phyloP scores from a whole-genome alignment of 1,140 invertebrate species.

The Limonius californicus region DNA sequence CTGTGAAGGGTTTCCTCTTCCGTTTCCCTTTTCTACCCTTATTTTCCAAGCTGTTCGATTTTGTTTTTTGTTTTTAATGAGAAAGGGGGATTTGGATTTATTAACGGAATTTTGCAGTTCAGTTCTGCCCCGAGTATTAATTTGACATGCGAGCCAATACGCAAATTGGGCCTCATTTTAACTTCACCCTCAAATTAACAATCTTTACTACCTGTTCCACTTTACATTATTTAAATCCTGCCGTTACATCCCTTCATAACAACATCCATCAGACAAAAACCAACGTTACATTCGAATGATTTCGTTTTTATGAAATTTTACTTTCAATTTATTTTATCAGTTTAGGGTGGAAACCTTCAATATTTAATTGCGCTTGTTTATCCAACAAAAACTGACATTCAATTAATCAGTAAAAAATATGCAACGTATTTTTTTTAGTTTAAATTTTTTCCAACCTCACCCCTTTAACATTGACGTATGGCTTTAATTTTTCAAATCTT shows the following conservation, averaged over 20 bases:
- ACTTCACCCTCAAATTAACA: slow-evolving; percentile 1
- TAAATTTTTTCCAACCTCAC: too few relatives aligned
- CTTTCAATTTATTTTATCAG: too few relatives aligned
- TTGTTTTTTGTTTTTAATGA: slow-evolving; percentile 18
- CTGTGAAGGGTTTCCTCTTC: slow-evolving; percentile 28
- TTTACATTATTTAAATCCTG: slow-evolving; percentile 2
- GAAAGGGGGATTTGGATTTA: slow-evolving; percentile 12
- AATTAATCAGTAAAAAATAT: too few relatives aligned
- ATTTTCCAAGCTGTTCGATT: slow-evolving; percentile 24
- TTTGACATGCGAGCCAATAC: slow-evolving; percentile 14
- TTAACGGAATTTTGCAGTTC: slow-evolving; percentile 15
- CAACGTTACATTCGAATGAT: neutral
- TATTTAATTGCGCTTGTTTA: too few relatives aligned
- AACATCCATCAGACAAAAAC: neutral
- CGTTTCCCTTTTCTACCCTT: slow-evolving; percentile 26
- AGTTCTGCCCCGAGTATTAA: slow-evolving; percentile 4
- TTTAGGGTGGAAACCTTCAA: too few relatives aligned
- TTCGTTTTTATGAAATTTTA: too few relatives aligned
- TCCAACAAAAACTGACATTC: too few relatives aligned
- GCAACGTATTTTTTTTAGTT: too few relatives aligned
- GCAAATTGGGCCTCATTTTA: slow-evolving; percentile 8
- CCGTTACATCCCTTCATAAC: neutral
- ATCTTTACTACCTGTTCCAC: neutral
- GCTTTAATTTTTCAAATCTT: too few relatives aligned
- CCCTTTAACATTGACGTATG: too few relatives aligned